These are phyloP conservation scores for Psittacula derbiana DNA, from an alignment of 2,797 vertebrate species.

Conservation along the genomic window DNA sequence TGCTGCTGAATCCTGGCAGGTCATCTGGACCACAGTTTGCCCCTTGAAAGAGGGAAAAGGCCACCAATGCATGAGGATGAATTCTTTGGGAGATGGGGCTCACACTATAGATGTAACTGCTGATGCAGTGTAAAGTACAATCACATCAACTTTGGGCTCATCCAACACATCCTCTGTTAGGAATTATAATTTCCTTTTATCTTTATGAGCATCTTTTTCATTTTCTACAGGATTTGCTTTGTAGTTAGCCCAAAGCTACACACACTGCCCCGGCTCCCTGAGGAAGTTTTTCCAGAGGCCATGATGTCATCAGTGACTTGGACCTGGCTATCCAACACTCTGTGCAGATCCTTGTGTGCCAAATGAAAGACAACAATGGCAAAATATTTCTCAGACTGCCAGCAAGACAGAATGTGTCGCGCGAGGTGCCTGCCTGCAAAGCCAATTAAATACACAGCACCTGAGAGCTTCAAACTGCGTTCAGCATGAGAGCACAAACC, in stretches of 20 bases:
- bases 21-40: not conserved
- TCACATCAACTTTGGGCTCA: not conserved
- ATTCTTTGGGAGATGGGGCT: not conserved
- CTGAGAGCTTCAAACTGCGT: not conserved
- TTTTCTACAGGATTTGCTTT: not conserved
- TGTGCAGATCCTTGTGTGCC: not conserved
- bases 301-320: not conserved
- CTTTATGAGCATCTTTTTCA: not conserved
- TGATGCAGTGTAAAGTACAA: not conserved
- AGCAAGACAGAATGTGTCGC: not conserved
- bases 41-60: not conserved
- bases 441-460: not conserved
- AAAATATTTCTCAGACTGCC: not conserved
- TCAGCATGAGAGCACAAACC: not conserved
- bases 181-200: not conserved
- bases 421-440: not conserved
- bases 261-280: not conserved
- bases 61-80: not conserved
- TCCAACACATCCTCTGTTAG: not conserved
- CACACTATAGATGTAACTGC: not conserved
- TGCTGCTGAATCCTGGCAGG: not conserved
- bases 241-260: not conserved
- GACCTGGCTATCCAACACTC: not conserved
- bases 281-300: not conserved
- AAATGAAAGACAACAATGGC: not conserved